Evolutionary conservation across 2,113 vertebrate genomes (phyloP).

Genomic region (Cathartes aura): DNA sequence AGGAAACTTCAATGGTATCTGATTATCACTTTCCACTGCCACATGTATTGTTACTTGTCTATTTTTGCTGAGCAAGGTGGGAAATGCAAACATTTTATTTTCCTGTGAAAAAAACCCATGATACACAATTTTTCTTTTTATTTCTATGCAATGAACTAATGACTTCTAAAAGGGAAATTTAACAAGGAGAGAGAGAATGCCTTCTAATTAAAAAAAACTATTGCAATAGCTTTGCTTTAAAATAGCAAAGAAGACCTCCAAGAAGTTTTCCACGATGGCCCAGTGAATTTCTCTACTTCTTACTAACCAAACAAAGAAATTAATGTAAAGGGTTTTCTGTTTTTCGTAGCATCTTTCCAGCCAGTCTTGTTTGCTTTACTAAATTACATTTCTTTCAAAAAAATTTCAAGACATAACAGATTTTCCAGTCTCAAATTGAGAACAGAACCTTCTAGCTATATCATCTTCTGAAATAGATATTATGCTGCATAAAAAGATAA

Average conservation of each 20-base stretch:
- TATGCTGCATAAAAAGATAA: background rate
- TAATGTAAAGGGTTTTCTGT: background rate
- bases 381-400: background rate
- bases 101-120: background rate
- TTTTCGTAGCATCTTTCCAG: background rate
- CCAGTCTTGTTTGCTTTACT: background rate
- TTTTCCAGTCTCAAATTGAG: background rate
- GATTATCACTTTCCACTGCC: background rate
- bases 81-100: background rate
- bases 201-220: background rate
- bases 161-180: background rate
- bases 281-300: background rate
- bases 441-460: background rate
- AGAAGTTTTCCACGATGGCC: background rate
- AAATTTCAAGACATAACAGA: background rate
- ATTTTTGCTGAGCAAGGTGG: background rate
- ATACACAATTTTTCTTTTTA: background rate
- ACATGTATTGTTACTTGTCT: background rate
- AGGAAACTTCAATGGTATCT: background rate
- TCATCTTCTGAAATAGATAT: background rate
- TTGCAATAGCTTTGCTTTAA: background rate
- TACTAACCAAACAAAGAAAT: background rate
- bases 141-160: background rate
- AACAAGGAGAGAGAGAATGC: background rate
- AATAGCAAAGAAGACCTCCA: background rate